Base-by-base conservation (phyloP, 1,140 invertebrate genomes). In the Dinoponera quadriceps region DNA sequence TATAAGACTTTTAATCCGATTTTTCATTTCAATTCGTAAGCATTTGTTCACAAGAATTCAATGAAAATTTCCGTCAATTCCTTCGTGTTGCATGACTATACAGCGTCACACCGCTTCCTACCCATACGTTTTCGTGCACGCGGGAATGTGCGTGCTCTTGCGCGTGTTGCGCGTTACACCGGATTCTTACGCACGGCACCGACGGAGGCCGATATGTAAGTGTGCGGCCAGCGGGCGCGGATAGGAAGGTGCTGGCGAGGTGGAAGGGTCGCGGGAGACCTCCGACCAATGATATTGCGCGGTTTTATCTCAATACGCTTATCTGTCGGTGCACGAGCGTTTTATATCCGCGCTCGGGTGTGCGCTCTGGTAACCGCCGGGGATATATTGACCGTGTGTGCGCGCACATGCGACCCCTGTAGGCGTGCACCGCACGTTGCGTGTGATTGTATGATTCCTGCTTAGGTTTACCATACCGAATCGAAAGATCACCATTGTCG, bases 271-370 rank as follows among this genome's bases (percentile, higher is more conserved):
- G 57, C 49, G 54, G 25, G 72, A 77, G 80, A 73, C 59, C 73
- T 54, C 74, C 88, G 86, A 88, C 93, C 93, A 94, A 94, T 94
- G 90, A 92, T 89, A 92, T 89, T 87, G 87, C 82, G 69, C 83
- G 88, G 84, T 84, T 91, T 92, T 93, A 94, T 94, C 93, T 92
- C 85, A 85, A 91, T 90, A 91, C 88, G 90, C 90, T 93, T 93
- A 93, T 93, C 92, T 92, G 71, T 80, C 84, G 85, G 84, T 90
- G 85, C 82, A 75, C 86, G 85, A 92, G 80, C 91, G 83, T 89
- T 91, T 91, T 90, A 89, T 91, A 82, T 88, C 82, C 72, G 83
- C 72, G 81, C 71, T 38, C 49, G 73, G 25, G 44, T 25, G 68
- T 33, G 49, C 72, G 44, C 72, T 55, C 72, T 69, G 22, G 29